phyloP scores from a whole-genome alignment of 2,113 vertebrate genomes.

The Notiomystis cincta region DNA sequence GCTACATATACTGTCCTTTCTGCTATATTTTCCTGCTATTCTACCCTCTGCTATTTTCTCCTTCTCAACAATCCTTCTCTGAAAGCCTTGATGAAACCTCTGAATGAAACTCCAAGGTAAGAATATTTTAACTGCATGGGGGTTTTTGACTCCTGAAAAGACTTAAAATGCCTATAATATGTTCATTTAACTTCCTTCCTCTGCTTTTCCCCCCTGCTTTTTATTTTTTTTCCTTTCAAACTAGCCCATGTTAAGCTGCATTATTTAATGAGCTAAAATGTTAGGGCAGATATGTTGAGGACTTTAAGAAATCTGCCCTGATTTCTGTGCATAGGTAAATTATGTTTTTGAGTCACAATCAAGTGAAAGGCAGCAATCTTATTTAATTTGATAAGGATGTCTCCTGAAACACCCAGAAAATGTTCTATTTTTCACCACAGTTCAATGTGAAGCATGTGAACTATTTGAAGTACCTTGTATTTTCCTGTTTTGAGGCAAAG shows the following conservation, averaged over 20 bases:
- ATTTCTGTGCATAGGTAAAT: not conserved
- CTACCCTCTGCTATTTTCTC: not conserved
- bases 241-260: not conserved
- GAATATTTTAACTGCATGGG: not conserved
- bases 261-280: not conserved
- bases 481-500: not conserved
- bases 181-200: not conserved
- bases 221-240: not conserved
- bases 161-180: not conserved
- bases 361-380: not conserved
- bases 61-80: not conserved
- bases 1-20: not conserved
- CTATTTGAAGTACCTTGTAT: not conserved
- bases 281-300: not conserved
- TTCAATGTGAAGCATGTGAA: not conserved
- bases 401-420: not conserved
- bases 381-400: not conserved
- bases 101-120: not conserved
- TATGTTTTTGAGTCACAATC: not conserved
- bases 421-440: not conserved
- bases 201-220: rapidly evolving
- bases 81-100: not conserved
- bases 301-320: not conserved
- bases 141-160: not conserved
- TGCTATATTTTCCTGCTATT: not conserved